These are phyloP conservation scores for Agrotis ipsilon DNA, from an alignment of 2,888 invertebrate genomes.

Conservation along the genomic window DNA sequence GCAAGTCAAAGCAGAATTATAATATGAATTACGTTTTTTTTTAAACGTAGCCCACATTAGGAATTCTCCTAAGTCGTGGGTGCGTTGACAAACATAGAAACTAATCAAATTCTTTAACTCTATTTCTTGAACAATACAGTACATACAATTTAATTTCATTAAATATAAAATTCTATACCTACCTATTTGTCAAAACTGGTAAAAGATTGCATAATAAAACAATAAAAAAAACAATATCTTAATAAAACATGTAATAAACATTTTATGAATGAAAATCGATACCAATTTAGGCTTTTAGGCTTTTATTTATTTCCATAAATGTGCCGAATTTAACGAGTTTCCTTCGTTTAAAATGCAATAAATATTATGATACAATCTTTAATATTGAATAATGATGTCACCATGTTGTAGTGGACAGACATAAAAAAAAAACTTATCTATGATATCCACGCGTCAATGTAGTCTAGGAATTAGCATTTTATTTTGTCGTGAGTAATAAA, in stretches of 20 bases:
- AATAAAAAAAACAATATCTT: neutral
- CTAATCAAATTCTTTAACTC: too few species aligned
- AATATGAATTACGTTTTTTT: too few species aligned
- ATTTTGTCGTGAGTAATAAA: slow-evolving; percentile 30
- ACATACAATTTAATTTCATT: too few species aligned
- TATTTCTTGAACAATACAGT: too few species aligned
- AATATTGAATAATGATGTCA: slow-evolving; percentile 37
- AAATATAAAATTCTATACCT: too few species aligned
- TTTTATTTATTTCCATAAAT: slow-evolving; percentile 4
- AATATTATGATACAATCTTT: slow-evolving; percentile 12
- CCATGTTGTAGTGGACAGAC: neutral
- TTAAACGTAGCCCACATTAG: too few species aligned
- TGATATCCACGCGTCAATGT: slow-evolving; percentile 35
- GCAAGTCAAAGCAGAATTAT: too few species aligned
- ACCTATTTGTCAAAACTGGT: neutral
- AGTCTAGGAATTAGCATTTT: slow-evolving; percentile 37
- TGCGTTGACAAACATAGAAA: too few species aligned
- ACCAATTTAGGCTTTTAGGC: neutral
- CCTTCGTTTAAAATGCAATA: slow-evolving; percentile 24
- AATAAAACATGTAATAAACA: neutral
- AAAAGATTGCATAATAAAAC: neutral
- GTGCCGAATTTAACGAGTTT: slow-evolving; percentile 13
- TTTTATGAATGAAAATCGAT: slow-evolving; percentile 1
- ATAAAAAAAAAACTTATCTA: slow-evolving; percentile 24
- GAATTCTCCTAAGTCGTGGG: too few species aligned